A percentile compares a stretch with the other conserved stretches of the same genome.
These are phyloP conservation scores for Dasyornis broadbenti DNA, from an alignment of 2,113 vertebrate genomes.

Conservation along the genomic window DNA sequence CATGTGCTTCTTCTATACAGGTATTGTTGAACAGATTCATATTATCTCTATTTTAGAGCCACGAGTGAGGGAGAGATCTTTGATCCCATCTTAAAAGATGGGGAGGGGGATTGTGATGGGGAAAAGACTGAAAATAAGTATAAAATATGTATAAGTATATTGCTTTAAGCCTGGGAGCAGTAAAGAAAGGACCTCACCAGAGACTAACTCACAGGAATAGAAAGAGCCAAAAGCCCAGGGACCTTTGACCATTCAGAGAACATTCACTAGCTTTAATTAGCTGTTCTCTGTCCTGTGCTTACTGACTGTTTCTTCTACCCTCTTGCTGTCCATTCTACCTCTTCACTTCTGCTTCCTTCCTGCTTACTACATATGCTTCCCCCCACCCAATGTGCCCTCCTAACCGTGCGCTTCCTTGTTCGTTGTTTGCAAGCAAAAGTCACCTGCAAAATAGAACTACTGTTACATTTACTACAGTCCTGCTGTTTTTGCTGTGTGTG, in stretches of 20 bases:
- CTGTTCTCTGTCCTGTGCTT: neutral
- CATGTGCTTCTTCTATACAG: neutral
- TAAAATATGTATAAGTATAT: neutral
- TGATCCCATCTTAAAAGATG: neutral
- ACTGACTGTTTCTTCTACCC: neutral
- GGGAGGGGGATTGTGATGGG: too few relatives aligned
- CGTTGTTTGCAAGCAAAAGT: neutral
- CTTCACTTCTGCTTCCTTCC: neutral
- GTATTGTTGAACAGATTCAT: neutral
- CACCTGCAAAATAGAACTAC: neutral
- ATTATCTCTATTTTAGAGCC: neutral
- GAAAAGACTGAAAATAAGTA: neutral
- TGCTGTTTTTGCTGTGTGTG: neutral
- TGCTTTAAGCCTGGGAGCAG: neutral
- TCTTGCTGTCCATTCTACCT: neutral
- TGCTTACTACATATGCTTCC: neutral
- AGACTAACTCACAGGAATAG: neutral
- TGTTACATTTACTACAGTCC: neutral
- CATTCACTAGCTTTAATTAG: neutral
- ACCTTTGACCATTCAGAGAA: constrained; percentile 37
- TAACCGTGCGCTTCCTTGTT: neutral
- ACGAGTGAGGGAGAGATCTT: neutral
- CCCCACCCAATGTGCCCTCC: neutral
- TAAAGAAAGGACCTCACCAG: neutral
- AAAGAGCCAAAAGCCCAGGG: neutral